Evolutionary conservation across 2,113 vertebrate species (phyloP), one percentile per base, ranked within the genome.

Genomic region (Oryzias celebensis): DNA sequence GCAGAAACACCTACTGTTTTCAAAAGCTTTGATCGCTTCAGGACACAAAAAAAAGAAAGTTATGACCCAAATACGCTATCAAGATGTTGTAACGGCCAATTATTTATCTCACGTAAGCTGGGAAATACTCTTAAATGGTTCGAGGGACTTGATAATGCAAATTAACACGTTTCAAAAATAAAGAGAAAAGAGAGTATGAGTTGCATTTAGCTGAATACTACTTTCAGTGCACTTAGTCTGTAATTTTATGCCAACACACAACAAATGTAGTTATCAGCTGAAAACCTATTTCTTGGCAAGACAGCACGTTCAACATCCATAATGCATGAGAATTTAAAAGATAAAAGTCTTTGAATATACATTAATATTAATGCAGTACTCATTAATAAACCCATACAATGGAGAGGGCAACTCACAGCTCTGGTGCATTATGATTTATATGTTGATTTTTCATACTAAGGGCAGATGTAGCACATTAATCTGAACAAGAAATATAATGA

Each of bases 321-420:
- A 62, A 76, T 69, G 52, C 52, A 59, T 47, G 57, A 36, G 50
- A 51, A 62, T 47, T 66, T 52, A 44, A 85, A 58, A 68, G 17
- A 71, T 67, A 75, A 64, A 65, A 63, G 66, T 66, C 76, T 69
- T 75, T 83, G 71, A 65, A 64, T 69, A 62, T 7, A 12, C 20
- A 80, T 83, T 52, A 83, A 78, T 75, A 73, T 77, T 76, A 54
- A 74, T 77, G 58, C 42, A 36, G 13, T 24, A 53, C 73, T 58
- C 63, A 83, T 83, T 72, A 83, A 80, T 83, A 74, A 78, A 80
- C 47, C 65, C 73, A 60, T 49, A 59, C 14, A 71, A 77, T 62
- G 64, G 66, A 78, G 64, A 49, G 58, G 65, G 72, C 62, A 51
- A 24, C 15, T 78, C 58, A 77, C 50, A 63, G 63, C 45, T 45